A percentile compares a stretch with the other conserved stretches of the same genome.
phyloP scores from a whole-genome alignment of 2,113 vertebrate species.

The Proteles cristata region DNA sequence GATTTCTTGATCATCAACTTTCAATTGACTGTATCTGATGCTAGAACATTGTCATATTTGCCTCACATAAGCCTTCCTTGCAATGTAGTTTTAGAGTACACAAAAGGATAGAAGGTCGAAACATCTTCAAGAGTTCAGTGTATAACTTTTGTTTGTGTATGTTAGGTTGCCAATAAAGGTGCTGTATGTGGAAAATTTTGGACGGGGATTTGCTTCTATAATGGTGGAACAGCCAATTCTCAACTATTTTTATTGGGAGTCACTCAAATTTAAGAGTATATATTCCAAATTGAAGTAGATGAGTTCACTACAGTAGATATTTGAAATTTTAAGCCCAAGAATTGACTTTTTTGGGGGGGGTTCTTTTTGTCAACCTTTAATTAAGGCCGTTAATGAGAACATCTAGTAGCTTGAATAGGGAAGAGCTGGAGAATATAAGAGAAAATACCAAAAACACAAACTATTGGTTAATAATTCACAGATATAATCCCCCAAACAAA shows the following conservation, averaged over 20 bases:
- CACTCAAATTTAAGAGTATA: neutral
- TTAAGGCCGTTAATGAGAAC: neutral
- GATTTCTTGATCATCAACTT: neutral
- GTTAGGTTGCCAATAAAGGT: neutral
- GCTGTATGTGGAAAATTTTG: neutral
- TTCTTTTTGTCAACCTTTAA: neutral
- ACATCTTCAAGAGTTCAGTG: neutral
- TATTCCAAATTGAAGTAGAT: neutral
- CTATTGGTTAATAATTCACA: neutral
- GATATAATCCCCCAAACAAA: neutral
- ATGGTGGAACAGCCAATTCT: neutral
- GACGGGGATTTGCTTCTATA: neutral
- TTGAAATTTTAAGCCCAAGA: neutral
- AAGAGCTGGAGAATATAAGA: neutral
- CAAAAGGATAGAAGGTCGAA: neutral
- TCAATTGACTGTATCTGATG: neutral
- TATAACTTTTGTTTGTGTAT: neutral
- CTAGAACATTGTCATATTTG: neutral
- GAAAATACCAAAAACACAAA: neutral
- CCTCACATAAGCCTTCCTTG: neutral
- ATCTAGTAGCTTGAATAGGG: neutral
- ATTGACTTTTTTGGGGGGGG: neutral
- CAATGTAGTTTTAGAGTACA: neutral
- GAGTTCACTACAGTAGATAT: neutral
- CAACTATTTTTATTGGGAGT: neutral